These are phyloP conservation scores for Trichogramma evanescens DNA, from an alignment of 2,888 invertebrate genomes.

Conservation along the genomic window DNA sequence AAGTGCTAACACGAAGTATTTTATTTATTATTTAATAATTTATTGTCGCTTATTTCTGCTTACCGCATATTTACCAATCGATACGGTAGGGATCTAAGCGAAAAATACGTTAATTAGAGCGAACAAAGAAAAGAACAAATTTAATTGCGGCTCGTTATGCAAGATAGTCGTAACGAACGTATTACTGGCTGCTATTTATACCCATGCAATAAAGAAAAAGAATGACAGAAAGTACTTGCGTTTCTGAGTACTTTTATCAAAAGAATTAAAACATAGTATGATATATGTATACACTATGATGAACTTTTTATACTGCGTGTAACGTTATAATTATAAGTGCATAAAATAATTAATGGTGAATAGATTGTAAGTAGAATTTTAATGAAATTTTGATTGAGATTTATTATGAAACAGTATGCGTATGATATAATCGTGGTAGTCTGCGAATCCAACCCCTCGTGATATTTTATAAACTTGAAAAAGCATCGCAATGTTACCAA, in stretches of 20 bases:
- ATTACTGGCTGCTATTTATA: too few species aligned
- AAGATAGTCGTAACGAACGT: conserved; percentile 6
- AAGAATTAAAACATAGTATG: too few species aligned
- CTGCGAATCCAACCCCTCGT: conserved; percentile 18
- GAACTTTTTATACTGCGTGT: conserved; percentile 23
- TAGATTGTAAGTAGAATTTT: conserved; percentile 20
- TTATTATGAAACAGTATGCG: too few species aligned
- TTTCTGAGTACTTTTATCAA: too few species aligned
- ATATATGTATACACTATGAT: conserved; percentile 8
- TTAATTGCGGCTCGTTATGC: conserved; percentile 11
- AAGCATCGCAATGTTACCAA: conserved; percentile 23
- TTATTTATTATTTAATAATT: conserved; percentile 31
- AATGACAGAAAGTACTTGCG: too few species aligned
- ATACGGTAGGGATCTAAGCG: conserved; percentile 22
- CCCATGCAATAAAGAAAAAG: too few species aligned
- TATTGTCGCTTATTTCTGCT: conserved; percentile 22
- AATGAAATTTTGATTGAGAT: conserved; percentile 19
- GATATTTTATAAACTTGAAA: conserved; percentile 24
- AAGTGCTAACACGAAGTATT: conserved; percentile 37
- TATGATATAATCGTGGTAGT: conserved; percentile 20
- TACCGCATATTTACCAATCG: conserved; percentile 21
- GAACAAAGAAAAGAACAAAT: conserved; percentile 8
- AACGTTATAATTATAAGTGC: neutral
- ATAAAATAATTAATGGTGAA: conserved; percentile 13
- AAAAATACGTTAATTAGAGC: conserved; percentile 8